Conservation (phyloP, 1,140 invertebrate species). For the Brachionus manjavacas region DNA sequence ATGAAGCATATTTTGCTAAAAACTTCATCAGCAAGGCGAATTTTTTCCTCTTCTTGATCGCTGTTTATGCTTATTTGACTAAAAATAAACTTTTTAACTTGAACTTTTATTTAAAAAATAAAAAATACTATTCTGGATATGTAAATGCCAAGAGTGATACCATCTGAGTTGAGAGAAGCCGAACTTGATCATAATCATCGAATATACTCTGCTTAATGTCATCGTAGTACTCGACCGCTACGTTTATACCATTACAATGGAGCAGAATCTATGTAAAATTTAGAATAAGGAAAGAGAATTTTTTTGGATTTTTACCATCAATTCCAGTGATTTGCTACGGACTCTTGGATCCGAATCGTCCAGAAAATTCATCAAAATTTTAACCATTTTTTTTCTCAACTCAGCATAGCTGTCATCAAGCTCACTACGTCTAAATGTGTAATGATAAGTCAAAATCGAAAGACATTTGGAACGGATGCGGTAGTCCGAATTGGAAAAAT, state of each 20-base stretch:
- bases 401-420: conserved; percentile 43
- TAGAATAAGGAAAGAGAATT: background rate
- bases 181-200: conserved; percentile 90
- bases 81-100: background rate
- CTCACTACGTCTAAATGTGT: conserved; percentile 46
- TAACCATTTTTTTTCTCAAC: conserved; percentile 42
- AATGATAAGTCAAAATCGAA: conserved; percentile 63
- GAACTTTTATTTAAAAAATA: background rate
- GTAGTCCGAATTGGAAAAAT: conserved; percentile 69
- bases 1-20: conserved; percentile 90
- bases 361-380: conserved; percentile 48
- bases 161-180: conserved; percentile 75
- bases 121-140: conserved; percentile 73
- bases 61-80: background rate
- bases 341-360: conserved; percentile 78
- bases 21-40: conserved; percentile 84
- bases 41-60: conserved; percentile 53
- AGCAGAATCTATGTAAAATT: conserved; percentile 59
- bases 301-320: conserved; percentile 64
- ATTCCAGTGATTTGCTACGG: conserved; percentile 75
- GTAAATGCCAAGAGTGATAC: conserved; percentile 77
- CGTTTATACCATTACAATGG: conserved; percentile 71
- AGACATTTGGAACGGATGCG: conserved; percentile 73
- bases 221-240: conserved; percentile 73
- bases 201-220: conserved; percentile 74